Evolutionary conservation across 2,797 vertebrate genomes (phyloP), one percentile per base, ranked within the genome.

Genomic region (Microcaecilia unicolor): DNA sequence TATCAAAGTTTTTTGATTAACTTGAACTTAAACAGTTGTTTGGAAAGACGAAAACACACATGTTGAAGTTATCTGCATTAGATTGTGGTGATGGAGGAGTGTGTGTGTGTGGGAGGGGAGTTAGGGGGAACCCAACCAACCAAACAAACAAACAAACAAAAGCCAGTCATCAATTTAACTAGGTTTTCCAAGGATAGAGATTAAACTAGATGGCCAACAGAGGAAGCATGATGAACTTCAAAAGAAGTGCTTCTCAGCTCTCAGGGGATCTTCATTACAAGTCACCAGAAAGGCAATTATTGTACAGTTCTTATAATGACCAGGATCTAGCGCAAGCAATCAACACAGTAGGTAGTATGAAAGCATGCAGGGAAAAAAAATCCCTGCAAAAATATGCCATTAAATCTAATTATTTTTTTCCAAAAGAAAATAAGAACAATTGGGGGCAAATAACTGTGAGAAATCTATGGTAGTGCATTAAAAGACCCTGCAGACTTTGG

Each of bases 341-440:
- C 70, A 70, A 57, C 69, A 54, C 78, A 79, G 74, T 58, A 78
- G 75, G 76, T 62, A 76, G 58, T 55, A 65, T 68, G 66, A 74
- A 67, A 61, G 64, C 59, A 61, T 63, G 64, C 54, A 64, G 60
- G 61, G 66, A 76, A 76, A 60, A 70, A 80, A 74, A 10, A n/a
- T n/a, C n/a, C n/a, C 65, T 63, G 51, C 56, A 63, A 77, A 74
- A 80, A 72, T 67, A 66, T 60, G 56, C 74, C 67, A 76, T 82
- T 82, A 81, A 82, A 80, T 77, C 74, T 80, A 81, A 81, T 83
- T 83, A 78, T 84, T 80, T 76, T 78, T 84, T n/a, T n/a, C n/a
- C 74, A 77, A 79, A 85, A 67, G 64, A 76, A 79, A 81, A 72
- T 76, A 80, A 78, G 67, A 66, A 55, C 41, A 3, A 81, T 69